Evolutionary conservation across 1,140 invertebrate genomes (phyloP), one percentile per base, ranked within the genome.

Genomic region (Brachionus angularis): DNA sequence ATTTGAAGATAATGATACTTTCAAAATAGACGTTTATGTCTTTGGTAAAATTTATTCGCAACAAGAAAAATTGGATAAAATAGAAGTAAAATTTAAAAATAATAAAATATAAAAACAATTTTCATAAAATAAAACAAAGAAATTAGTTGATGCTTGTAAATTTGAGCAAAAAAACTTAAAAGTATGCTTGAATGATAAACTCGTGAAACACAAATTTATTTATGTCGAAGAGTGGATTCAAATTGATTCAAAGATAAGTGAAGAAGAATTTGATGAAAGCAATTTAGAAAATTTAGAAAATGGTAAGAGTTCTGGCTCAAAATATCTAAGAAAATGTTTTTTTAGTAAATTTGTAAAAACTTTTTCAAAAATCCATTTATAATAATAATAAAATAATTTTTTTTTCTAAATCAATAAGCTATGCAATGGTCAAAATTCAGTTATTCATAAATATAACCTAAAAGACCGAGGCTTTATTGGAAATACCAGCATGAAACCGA

Each of bases 401-500:
- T 12, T 52, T 53, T 55, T 72, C 0, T 27, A 10, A 69, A 75
- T 74, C n/a, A n/a, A n/a, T 7, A 62, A 82, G 90, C 80, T 91
- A 77, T 84, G 86, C 33, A 86, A 89, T 81, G 91, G 92, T 2
- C 87, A 91, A 78, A 84, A 92, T 72, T 85, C 89, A 73, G 80
- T 89, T 23, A 89, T 94, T 34, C 83, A 86, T 73, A 84, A 87
- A 70, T 86, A 91, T 50, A 91, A 91, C 0, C 78, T 96, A 25
- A 94, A 94, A 82, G 88, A 86, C 29, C 84, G 93, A 21, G 91
- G 91, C 82, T 97, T 95, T 79, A 96, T 97, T 77, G 93, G 92
- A 76, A 97, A 96, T 78, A 98, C 94, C 0, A 92, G 89, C 76
- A 97, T 98, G 94, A 93, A 97, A 81, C 88, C 93, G 0, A 89